Conservation (phyloP, 2,797 vertebrate species). For the Alosa sapidissima region DNA sequence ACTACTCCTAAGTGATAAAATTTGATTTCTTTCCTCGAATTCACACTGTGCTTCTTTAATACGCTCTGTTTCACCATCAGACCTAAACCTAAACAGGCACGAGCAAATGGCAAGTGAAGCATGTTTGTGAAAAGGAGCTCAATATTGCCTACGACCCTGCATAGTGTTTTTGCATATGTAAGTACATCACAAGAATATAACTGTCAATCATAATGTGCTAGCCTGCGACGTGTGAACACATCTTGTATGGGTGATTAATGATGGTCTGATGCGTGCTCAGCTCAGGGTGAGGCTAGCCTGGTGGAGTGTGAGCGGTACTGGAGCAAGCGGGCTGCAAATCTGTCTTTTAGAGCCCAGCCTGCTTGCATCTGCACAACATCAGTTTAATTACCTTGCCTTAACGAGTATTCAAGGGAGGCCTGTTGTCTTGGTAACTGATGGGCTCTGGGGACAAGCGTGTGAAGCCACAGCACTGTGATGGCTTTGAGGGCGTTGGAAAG, state of each 20-base stretch:
- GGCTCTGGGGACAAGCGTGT: background rate
- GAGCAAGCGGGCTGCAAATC: background rate
- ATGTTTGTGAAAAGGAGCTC: conserved; percentile 9
- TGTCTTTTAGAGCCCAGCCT: background rate
- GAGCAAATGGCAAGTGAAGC: background rate
- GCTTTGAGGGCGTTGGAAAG: background rate
- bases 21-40: background rate
- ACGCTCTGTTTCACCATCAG: background rate
- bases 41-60: background rate
- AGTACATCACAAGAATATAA: background rate
- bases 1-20: background rate
- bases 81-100: background rate
- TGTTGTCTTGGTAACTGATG: conserved; percentile 12
- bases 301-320: background rate
- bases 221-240: background rate
- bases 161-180: background rate
- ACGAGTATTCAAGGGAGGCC: conserved; percentile 7
- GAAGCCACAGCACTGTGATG: background rate
- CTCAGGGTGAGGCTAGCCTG: background rate
- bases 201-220: background rate
- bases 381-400: background rate
- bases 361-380: conserved; percentile 7
- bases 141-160: background rate
- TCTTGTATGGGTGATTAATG: background rate
- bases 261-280: background rate